phyloP scores from a whole-genome alignment of 23 tunicate species.

The Halocynthia aurantium region DNA sequence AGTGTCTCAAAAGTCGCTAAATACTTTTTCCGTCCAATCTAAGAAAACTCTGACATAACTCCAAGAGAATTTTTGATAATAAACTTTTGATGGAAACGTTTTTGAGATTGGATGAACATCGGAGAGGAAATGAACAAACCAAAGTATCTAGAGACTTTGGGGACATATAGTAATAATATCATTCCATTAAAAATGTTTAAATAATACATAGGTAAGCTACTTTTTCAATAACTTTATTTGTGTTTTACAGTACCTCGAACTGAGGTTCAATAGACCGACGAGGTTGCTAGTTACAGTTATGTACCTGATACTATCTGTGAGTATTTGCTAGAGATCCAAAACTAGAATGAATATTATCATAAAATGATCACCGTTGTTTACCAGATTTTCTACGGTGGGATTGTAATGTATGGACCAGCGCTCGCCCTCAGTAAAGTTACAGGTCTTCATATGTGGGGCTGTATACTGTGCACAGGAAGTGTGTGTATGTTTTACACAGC shows the following conservation, averaged over 20 bases:
- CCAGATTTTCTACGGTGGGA: conserved; percentile 83
- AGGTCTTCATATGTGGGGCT: conserved; percentile 77
- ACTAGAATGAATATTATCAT: neutral
- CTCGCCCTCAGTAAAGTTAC: conserved; percentile 82
- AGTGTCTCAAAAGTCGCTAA: neutral
- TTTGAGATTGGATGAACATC: too few relatives aligned
- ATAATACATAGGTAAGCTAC: too few relatives aligned
- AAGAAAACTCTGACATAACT: too few relatives aligned
- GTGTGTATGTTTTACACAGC: conserved; percentile 91
- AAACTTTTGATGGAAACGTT: neutral
- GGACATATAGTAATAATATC: too few relatives aligned
- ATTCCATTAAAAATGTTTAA: too few relatives aligned
- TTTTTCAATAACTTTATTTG: too few relatives aligned
- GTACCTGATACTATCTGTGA: conserved; percentile 68
- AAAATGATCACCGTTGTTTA: neutral
- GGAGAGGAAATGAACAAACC: too few relatives aligned
- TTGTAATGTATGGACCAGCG: conserved; percentile 88
- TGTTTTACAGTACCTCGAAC: conserved; percentile 59
- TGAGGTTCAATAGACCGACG: conserved; percentile 49
- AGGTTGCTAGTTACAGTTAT: conserved; percentile 42
- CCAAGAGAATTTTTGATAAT: neutral
- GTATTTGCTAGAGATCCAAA: neutral
- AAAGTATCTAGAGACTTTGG: too few relatives aligned
- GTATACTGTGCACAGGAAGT: conserved; percentile 71
- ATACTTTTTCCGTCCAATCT: too few relatives aligned